These are phyloP conservation scores for Myopa testacea DNA, from an alignment of 2,888 invertebrate species.

Conservation along the genomic window DNA sequence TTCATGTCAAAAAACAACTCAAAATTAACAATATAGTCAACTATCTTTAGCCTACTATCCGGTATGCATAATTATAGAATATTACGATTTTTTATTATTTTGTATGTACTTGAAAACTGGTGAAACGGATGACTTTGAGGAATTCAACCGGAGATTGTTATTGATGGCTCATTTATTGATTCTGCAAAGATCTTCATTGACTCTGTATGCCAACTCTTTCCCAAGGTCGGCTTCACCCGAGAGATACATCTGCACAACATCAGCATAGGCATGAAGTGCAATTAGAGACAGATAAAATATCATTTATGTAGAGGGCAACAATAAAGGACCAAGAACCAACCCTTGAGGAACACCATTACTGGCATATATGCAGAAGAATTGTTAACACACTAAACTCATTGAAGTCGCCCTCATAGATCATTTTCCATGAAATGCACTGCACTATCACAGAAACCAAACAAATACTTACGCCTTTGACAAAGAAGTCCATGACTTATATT, in stretches of 20 bases:
- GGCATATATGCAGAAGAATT: not conserved
- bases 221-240: not conserved
- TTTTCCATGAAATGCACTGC: not conserved
- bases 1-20: not conserved
- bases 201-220: constrained; percentile 1
- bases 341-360: constrained; percentile 23
- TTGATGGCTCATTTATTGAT: not conserved
- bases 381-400: not conserved
- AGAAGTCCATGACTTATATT: constrained; percentile 7
- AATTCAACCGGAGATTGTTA: constrained; percentile 20
- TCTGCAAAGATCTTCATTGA: constrained; percentile 19
- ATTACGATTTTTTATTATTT: too few relatives aligned
- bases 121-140: constrained; percentile 2
- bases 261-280: constrained; percentile 25
- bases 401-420: not conserved
- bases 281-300: constrained; percentile 5
- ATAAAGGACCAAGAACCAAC: constrained; percentile 20
- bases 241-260: constrained; percentile 25
- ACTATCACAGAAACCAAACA: constrained; percentile 20
- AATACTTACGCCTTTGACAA: not conserved
- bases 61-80: not conserved
- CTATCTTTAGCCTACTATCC: not conserved
- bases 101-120: not conserved
- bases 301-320: constrained; percentile 10
- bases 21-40: not conserved